phyloP scores from a whole-genome alignment of 2,797 vertebrate species.

The Spea hammondii region DNA sequence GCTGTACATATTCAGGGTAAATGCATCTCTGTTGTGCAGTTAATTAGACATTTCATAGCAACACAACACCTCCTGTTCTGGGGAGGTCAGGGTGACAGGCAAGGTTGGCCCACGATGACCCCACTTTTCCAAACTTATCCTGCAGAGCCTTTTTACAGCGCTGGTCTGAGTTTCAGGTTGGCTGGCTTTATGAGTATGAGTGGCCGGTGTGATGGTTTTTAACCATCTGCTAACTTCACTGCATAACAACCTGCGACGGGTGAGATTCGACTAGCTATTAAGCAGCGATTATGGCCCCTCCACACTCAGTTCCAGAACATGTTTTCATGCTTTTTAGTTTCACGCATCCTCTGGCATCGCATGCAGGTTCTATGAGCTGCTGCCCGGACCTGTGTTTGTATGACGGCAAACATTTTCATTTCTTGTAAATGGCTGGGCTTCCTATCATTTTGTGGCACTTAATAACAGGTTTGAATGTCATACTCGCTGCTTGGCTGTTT shows the following conservation, averaged over 20 bases:
- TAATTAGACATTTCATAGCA: conserved; percentile 39
- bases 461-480: conserved; percentile 15
- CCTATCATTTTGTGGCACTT: conserved; percentile 39
- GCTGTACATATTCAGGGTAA: conserved; percentile 32
- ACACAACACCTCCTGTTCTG: conserved; percentile 22
- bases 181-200: background rate
- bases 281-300: background rate
- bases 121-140: conserved; percentile 15
- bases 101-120: conserved; percentile 7
- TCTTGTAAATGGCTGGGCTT: conserved; percentile 12
- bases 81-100: background rate
- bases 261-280: background rate
- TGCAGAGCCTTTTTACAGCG: background rate
- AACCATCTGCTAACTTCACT: conserved; percentile 6
- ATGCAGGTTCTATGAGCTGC: conserved; percentile 16
- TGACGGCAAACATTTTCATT: conserved; percentile 18
- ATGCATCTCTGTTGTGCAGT: conserved; percentile 27
- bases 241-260: conserved; percentile 11
- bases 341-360: conserved; percentile 9
- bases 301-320: background rate
- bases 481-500: conserved; percentile 12
- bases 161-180: background rate
- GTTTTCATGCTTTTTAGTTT: background rate
- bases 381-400: conserved; percentile 29
- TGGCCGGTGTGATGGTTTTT: conserved; percentile 14